A percentile compares a stretch with the other conserved stretches of the same genome.
phyloP scores from a whole-genome alignment of 2,888 invertebrate genomes.

The Alloplasta piceator region DNA sequence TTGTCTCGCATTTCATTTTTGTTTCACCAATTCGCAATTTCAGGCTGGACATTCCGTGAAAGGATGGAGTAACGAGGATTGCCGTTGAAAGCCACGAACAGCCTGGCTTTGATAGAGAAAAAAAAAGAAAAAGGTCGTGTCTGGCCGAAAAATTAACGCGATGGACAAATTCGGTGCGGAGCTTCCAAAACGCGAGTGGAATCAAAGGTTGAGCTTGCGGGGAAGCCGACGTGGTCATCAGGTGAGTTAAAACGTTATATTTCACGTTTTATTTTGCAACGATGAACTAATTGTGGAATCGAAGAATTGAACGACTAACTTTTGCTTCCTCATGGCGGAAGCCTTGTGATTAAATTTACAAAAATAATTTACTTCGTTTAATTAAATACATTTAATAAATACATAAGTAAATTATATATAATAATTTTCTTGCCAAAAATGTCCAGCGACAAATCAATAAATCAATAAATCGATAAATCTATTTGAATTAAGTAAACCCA shows the following conservation, averaged over 20 bases:
- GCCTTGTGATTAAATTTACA: too few species aligned
- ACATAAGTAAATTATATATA: too few species aligned
- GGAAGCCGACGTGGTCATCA: constrained; percentile 88
- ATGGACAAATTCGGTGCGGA: constrained; percentile 86
- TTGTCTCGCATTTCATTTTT: neutral
- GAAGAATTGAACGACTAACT: too few species aligned
- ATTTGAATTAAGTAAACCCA: too few species aligned
- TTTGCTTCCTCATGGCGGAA: too few species aligned
- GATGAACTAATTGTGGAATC: neutral
- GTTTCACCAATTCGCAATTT: constrained; percentile 34
- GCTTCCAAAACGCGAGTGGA: constrained; percentile 89
- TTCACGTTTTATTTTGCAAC: neutral
- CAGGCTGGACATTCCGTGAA: constrained; percentile 41
- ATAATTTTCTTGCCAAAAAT: too few species aligned
- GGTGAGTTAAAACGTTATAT: constrained; percentile 80
- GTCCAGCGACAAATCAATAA: too few species aligned
- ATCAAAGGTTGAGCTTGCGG: constrained; percentile 89
- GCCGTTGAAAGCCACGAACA: constrained; percentile 45
- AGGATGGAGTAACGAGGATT: constrained; percentile 58
- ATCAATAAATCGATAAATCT: too few species aligned
- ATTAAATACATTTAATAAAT: too few species aligned
- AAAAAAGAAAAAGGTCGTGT: constrained; percentile 22
- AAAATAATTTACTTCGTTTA: too few species aligned
- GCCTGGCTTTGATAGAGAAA: constrained; percentile 50
- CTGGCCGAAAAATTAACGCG: constrained; percentile 25